Percentiles rank a stretch among this genome's conserved stretches.
phyloP scores from a whole-genome alignment of 2,888 invertebrate genomes.

The Chromoteleia sp. region DNA sequence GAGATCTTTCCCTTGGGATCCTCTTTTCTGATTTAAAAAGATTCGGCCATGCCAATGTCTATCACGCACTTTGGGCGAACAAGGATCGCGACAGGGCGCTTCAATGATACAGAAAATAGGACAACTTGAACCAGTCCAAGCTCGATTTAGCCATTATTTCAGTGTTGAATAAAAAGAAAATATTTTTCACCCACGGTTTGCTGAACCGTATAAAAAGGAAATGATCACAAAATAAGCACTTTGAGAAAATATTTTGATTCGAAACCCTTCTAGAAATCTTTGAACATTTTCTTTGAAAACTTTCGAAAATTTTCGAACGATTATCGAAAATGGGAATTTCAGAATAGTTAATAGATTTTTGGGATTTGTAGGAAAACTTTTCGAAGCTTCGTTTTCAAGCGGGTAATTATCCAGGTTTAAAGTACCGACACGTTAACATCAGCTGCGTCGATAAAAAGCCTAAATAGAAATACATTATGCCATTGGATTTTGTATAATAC shows the following conservation, averaged over 20 bases:
- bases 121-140: slow-evolving; percentile 22
- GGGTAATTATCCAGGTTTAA: too few relatives aligned
- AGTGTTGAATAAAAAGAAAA: slow-evolving; percentile 1
- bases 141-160: slow-evolving; percentile 1
- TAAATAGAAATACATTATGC: slow-evolving; percentile 4
- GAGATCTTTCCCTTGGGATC: slow-evolving; percentile 57
- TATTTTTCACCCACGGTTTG: too few relatives aligned
- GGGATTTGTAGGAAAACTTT: too few relatives aligned
- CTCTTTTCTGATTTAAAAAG: slow-evolving; percentile 65
- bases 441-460: slow-evolving; percentile 4
- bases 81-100: slow-evolving; percentile 31
- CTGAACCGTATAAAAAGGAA: too few relatives aligned
- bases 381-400: too few relatives aligned
- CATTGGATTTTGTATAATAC: slow-evolving; percentile 11
- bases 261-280: too few relatives aligned
- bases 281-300: too few relatives aligned
- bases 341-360: too few relatives aligned
- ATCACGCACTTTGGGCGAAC: slow-evolving; percentile 26
- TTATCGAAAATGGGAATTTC: too few relatives aligned
- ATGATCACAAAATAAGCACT: too few relatives aligned
- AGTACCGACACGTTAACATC: slow-evolving; percentile 3
- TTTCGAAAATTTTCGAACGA: too few relatives aligned
- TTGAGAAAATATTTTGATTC: too few relatives aligned
- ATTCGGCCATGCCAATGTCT: slow-evolving; percentile 46
- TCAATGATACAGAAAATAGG: slow-evolving; percentile 41